Base-by-base conservation (phyloP, 1,140 invertebrate species). In the Halyomorpha halys region DNA sequence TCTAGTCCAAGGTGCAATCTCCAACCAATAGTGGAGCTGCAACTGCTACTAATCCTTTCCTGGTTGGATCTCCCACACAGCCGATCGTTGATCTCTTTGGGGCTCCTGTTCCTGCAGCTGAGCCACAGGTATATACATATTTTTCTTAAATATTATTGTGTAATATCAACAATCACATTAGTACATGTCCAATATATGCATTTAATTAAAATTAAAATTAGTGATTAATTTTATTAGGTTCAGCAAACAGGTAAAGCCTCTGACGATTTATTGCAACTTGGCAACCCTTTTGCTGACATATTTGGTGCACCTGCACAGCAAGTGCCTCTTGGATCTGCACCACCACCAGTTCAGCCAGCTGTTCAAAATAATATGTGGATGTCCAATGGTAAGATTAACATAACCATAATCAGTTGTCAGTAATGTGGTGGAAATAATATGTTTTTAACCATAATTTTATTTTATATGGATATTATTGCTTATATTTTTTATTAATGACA, bases 231-330 rank as follows among this genome's bases (percentile, higher is more conserved):
- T n/a, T n/a, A n/a, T n/a, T 64, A 61, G 65, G 54, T 49, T 44
- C 44, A 44, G 59, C 75, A 74, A 69, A 59, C 74, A n/a, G 70
- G 73, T 44, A 91, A 87, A 77, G 87, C 90, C 23, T 92, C 90
- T 9, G 91, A 94, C 72, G 93, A 95, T 78, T 78, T 95, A 65
- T 80, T 96, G 44, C 88, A 91, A 71, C 77, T 95, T 68, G 80
- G 83, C 54, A 96, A 95, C 81, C 93, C 93, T 23, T 96, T 95
- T 75, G 86, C 89, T 39, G 89, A 94, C 72, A 90, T 90, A 78
- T 69, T 72, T 45, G 81, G 81, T 56, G 71, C 75, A 9, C 73
- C 74, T 30, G 69, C 72, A 51, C 71, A 65, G 53, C 18, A 70
- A 47, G 65, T 65, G 23, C 27, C 63, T 25, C 30, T 56, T 8